Base-by-base conservation (phyloP, 2,113 vertebrate species). In the Mixornis gularis region DNA sequence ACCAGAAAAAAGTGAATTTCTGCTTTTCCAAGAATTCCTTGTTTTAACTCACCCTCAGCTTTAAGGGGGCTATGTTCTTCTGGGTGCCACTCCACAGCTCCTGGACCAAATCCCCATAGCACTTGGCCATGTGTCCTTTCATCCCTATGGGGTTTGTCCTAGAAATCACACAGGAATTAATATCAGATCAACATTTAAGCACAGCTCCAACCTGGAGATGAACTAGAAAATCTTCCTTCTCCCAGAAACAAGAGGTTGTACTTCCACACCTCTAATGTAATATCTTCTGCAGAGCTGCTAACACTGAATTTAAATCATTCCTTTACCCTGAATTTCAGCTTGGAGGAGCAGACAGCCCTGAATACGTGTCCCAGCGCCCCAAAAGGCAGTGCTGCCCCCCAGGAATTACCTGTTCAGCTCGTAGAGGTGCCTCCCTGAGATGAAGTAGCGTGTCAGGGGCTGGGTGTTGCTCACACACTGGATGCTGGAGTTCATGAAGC, bases 401-500 rank as follows among this genome's bases (percentile, higher is more conserved):
- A 53, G 77, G 65, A 70, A 80, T 96, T 92, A 99, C 99, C 99
- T 99, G 98, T 99, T 99, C 56, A 99, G 99, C 96, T 99, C 99
- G 65, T 99, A 99, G 72, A 99, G 98, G 82, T 99, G 99, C 97
- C 98, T 98, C 71, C 99, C 99, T 97, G 99, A 99, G 98, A 99
- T 98, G 97, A 99, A 99, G 96, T 99, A 99, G 52, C 98, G 98
- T 1, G 99, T 99, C 64, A 99, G 98, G 60, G 99, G 98, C 86
- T 99, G 99, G 6, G 99, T 99, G 94, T 99, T 99, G 97, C 99
- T 99, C 95, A 99, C 99, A 91, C 99, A 99, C 96, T 99, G 99
- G 96, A 99, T 99, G 78, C 99, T 99, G 70, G 99, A 99, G 96
- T 99, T 99, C 99, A 99, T 99, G 96, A 99, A 99, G 93, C 99